Evolutionary conservation across 2,113 vertebrate species (phyloP).

Genomic region (Xiphophorus maculatus): DNA sequence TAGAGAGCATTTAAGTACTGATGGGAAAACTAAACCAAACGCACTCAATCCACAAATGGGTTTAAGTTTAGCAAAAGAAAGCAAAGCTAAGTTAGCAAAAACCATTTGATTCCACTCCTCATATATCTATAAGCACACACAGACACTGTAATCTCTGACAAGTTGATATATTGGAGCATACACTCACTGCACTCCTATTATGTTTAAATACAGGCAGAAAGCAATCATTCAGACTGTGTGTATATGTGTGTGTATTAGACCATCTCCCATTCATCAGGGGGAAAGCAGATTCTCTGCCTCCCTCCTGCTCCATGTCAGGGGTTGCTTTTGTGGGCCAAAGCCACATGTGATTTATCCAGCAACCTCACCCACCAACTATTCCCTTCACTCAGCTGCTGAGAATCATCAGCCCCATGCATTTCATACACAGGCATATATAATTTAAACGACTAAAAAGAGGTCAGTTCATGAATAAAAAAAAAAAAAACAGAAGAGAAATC

Average conservation of each 20-base stretch:
- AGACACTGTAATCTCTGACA: conserved; percentile 48
- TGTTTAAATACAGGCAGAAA: conserved; percentile 57
- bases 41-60: background rate
- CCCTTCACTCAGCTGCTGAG: conserved; percentile 70
- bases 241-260: conserved; percentile 33
- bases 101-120: conserved; percentile 16
- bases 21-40: conserved; percentile 1
- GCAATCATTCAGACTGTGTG: conserved; percentile 26
- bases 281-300: conserved; percentile 55
- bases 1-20: conserved; percentile 21
- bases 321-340: conserved; percentile 57
- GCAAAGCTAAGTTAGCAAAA: conserved; percentile 24
- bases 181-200: conserved; percentile 48
- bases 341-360: conserved; percentile 73
- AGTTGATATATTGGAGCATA: conserved; percentile 41
- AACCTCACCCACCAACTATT: conserved; percentile 75
- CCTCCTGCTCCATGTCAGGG: conserved; percentile 55
- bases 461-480: conserved; percentile 5
- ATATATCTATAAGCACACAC: background rate
- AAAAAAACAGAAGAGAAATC: background rate
- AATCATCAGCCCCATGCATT: conserved; percentile 57
- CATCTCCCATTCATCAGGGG: conserved; percentile 60
- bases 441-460: conserved; percentile 13
- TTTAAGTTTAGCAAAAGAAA: conserved; percentile 18
- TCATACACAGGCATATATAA: conserved; percentile 19